Evolutionary conservation across 2,888 invertebrate species (phyloP), one percentile per base, ranked within the genome.

Genomic region (Latheticus oryzae): DNA sequence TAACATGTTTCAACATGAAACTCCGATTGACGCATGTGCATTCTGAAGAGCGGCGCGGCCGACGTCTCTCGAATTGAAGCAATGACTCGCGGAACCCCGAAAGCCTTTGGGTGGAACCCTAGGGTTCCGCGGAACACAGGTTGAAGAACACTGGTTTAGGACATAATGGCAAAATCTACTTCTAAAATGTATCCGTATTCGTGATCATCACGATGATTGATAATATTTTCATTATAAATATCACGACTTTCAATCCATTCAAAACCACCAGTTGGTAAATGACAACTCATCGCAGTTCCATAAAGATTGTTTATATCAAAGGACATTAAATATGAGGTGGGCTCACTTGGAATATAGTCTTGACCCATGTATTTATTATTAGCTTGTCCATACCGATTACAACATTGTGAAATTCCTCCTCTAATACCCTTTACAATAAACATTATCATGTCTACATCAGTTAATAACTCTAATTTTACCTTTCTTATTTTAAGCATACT

Each of bases 361-460:
- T 40, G 13, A 23, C 37, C 37, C 37, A 37, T 37, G 11, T 37
- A 37, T 37, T 37, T 37, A 23, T 40, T 40, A 12, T 40, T 40
- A 8, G 40, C 40, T 40, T 40, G 8, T 3, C 12, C 40, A 8
- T 40, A 40, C 13, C 40, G 9, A 12, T 40, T 40, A n/a, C 7
- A 23, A 40, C 40, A 33, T 15, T 33, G 33, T 7, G 33, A 33
- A 5, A 33, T 7, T 7, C 33, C 33, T 15, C 33, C 33, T 40
- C 40, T 3, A 23, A 40, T 40, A 2, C 23, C 40, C 2, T 12
- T 21, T 40, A 24, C 40, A 23, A 40, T 21, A 37, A 37, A 37
- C 9, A 37, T 2, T 9, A 37, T 21, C 21, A 19, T 37, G 24
- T 65, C 11, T 69, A 42, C 65, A 69, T 69, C 24, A 60, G 64